Percentiles rank a stretch among this genome's conserved stretches.
Conservation (phyloP, 2,888 invertebrate genomes). For the Silvanus unidentatus region DNA sequence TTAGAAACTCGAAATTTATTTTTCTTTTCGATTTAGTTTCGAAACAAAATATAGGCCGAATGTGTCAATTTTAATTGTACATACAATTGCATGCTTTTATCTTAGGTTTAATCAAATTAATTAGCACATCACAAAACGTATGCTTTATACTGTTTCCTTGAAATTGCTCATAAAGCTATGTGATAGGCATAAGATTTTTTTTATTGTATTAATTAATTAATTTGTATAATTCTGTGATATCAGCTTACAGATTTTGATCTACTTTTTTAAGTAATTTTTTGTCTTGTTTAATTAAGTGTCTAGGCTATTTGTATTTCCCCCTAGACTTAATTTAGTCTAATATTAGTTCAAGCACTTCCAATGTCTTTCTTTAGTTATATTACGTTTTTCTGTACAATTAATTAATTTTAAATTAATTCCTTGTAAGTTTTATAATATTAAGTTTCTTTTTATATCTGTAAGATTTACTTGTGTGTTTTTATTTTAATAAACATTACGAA, state of each 20-base stretch:
- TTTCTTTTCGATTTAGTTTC: slow-evolving; percentile 12
- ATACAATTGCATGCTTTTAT: slow-evolving; percentile 31
- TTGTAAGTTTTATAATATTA: too few relatives aligned
- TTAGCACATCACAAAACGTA: slow-evolving; percentile 2
- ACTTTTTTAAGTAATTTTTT: slow-evolving; percentile 14
- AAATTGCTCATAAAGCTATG: slow-evolving; percentile 40
- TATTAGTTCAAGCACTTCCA: slow-evolving; percentile 13
- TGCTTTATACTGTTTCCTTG: slow-evolving; percentile 11
- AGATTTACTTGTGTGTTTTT: too few relatives aligned
- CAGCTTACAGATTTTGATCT: slow-evolving; percentile 39
- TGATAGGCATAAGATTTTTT: slow-evolving; percentile 32
- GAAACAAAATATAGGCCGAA: slow-evolving; percentile 37
- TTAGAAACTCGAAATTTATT: slow-evolving; percentile 16
- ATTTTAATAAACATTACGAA: not conserved
- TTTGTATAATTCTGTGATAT: slow-evolving; percentile 43
- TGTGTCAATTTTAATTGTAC: slow-evolving; percentile 45
- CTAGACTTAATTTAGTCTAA: not conserved
- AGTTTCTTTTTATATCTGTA: too few relatives aligned
- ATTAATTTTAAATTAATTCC: slow-evolving; percentile 8
- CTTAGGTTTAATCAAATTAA: slow-evolving; percentile 20
- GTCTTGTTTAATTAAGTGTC: slow-evolving; percentile 16
- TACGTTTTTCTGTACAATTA: slow-evolving; percentile 1
- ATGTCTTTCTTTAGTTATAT: slow-evolving; percentile 17
- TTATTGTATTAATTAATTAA: slow-evolving; percentile 18
- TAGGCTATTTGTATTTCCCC: slow-evolving; percentile 6